Evolutionary conservation across 2,113 vertebrate species (phyloP).

Genomic region (Poeciliopsis turrubarensis): DNA sequence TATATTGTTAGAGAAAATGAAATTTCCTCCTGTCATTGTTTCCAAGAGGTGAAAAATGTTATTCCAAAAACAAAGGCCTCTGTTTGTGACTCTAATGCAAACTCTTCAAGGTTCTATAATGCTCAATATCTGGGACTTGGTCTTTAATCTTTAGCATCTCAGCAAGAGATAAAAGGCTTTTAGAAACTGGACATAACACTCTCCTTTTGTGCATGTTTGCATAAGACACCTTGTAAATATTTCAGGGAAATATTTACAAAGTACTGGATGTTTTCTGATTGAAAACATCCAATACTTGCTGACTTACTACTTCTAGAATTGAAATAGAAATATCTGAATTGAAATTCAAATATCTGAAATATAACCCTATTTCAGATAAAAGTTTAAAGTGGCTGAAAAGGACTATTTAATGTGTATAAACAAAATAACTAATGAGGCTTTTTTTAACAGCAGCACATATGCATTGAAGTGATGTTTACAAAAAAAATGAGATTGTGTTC

Average conservation of each 20-base stretch:
- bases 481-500: too few species aligned
- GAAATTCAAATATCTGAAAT: too few species aligned
- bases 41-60: constrained; percentile 9
- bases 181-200: background rate
- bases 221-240: background rate
- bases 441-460: too few species aligned
- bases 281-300: background rate
- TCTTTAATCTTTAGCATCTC: background rate
- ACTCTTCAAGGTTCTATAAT: background rate
- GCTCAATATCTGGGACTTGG: background rate
- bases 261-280: background rate
- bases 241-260: background rate
- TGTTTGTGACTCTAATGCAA: background rate
- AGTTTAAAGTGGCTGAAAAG: too few species aligned
- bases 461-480: too few species aligned
- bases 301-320: too few species aligned
- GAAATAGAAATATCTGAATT: too few species aligned
- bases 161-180: background rate
- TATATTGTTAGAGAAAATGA: constrained; percentile 31
- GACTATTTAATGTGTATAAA: too few species aligned
- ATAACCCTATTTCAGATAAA: too few species aligned
- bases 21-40: constrained; percentile 5
- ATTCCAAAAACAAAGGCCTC: constrained; percentile 3
- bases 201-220: background rate
- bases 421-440: too few species aligned